Evolutionary conservation across 2,113 vertebrate species (phyloP).

Genomic region (Melanerpes aurifrons): DNA sequence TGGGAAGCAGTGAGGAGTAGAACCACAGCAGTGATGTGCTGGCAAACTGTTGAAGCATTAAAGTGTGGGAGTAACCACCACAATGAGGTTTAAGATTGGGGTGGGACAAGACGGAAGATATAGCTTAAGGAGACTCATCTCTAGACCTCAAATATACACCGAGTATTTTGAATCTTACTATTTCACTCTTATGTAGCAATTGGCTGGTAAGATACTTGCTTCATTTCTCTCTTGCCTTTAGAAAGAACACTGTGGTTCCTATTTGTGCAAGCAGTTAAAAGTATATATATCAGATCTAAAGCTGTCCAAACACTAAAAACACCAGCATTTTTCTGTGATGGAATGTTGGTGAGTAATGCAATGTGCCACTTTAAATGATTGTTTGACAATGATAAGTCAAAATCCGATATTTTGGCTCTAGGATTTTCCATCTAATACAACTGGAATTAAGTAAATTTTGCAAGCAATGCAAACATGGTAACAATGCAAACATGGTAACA

Average conservation of each 20-base stretch:
- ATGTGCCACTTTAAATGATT: background rate
- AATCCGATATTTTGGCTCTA: background rate
- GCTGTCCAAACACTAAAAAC: background rate
- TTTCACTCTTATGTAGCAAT: background rate
- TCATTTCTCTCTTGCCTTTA: background rate
- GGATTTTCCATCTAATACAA: background rate
- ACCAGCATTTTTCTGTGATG: background rate
- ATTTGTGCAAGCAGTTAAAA: background rate
- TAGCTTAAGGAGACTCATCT: background rate
- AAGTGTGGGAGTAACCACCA: background rate
- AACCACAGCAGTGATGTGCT: background rate
- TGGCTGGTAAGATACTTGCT: background rate
- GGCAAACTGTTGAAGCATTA: background rate
- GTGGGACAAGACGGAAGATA: background rate
- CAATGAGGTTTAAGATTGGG: background rate
- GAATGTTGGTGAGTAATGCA: background rate
- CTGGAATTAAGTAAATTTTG: background rate
- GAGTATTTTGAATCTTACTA: background rate
- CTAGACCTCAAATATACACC: background rate
- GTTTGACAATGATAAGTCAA: background rate
- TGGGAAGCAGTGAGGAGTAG: background rate
- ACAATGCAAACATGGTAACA: background rate
- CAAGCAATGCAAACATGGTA: background rate
- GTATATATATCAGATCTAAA: background rate
- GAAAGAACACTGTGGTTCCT: background rate